Evolutionary conservation across 2,113 vertebrate genomes (phyloP), one percentile per base, ranked within the genome.

Genomic region (Mirounga angustirostris): DNA sequence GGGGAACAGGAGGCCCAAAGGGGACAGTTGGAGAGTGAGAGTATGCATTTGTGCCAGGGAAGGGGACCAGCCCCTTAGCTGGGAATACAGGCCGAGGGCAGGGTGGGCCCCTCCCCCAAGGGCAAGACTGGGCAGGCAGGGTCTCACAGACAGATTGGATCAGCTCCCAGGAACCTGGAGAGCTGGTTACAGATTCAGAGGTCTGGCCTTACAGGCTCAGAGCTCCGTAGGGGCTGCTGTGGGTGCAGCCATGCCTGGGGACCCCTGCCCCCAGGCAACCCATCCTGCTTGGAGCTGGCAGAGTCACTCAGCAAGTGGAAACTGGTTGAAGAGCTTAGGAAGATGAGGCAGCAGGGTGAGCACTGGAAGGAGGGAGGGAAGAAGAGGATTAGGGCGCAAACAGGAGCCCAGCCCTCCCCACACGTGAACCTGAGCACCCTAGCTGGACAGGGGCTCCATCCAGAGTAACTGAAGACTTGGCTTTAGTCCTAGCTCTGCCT

Each of bases 281-380:
- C 80, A 90, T 88, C 69, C 93, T 95, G 30, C 61, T 85, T 30
- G 58, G 67, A 92, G 82, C 89, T 40, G 15, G 59, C 10, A 18
- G 63, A 96, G 94, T 97, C 89, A 94, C 71, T 54, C 24, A 96
- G 73, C 97, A 98, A 97, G 97, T 97, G 54, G 61, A 81, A 96
- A 97, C 98, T 54, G 65, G 97, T 97, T 46, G 46, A 93, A 95
- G 89, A 63, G 89, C 84, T 98, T 97, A 82, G 76, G 30, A 96
- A 12, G 82, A 89, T 96, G 89, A 98, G 83, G 87, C 36, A 12
- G 83, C 96, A 92, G 86, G 87, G 97, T 33, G 36, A 92, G 92
- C 40, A 90, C 18, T 46, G 63, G 80, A 90, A 89, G 76, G 71
- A 76, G 46, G 78, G 89, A 46, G 33, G 84, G 79, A 40, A 36